Percentiles rank a stretch among this genome's conserved stretches.
These are phyloP conservation scores for Eublepharis macularius DNA, from an alignment of 2,113 vertebrate species.

Conservation along the genomic window DNA sequence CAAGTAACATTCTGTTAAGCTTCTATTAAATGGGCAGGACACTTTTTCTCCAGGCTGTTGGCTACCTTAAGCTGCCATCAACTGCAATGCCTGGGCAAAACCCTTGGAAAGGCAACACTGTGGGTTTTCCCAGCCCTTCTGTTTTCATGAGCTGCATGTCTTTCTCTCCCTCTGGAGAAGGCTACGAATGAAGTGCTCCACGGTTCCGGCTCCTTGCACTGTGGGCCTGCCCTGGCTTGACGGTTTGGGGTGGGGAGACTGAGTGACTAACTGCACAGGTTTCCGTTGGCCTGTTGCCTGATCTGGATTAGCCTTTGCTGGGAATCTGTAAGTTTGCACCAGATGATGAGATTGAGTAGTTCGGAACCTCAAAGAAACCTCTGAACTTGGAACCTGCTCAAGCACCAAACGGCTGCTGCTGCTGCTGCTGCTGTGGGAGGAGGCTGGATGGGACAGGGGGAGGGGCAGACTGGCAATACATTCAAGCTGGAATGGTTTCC, in stretches of 20 bases:
- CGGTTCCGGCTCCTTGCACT: background rate
- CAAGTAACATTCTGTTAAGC: too few species aligned
- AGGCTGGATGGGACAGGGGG: background rate
- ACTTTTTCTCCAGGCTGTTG: too few species aligned
- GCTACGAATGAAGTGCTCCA: background rate
- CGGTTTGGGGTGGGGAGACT: background rate
- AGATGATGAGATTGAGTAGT: background rate
- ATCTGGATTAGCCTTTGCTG: background rate
- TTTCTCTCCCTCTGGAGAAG: background rate
- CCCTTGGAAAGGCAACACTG: background rate
- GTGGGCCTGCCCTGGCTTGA: background rate
- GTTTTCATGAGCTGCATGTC: background rate
- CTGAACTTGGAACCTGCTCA: background rate
- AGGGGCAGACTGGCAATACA: background rate
- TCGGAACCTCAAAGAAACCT: too few species aligned
- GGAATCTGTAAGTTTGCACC: background rate
- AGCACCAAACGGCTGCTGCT: too few species aligned
- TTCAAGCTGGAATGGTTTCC: background rate
- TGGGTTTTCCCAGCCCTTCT: too few species aligned
- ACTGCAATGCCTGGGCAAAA: background rate
- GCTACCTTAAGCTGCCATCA: too few species aligned
- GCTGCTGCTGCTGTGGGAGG: background rate
- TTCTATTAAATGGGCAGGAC: too few species aligned
- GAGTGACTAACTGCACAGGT: constrained; percentile 6
- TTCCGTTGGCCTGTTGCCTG: background rate